Conservation (phyloP, 1,140 invertebrate genomes). For the Cataglyphis hispanica region DNA sequence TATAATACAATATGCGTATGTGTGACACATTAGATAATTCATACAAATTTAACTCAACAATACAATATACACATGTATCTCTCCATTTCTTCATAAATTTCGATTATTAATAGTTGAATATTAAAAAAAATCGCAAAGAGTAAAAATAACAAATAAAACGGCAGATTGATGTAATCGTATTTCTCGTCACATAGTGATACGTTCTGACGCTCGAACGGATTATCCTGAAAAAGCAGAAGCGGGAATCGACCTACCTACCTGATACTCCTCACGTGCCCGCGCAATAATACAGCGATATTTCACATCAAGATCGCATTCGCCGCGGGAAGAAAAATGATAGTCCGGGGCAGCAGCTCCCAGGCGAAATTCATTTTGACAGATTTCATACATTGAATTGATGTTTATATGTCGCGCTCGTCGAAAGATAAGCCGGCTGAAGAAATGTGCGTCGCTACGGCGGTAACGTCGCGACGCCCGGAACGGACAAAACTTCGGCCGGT, state of each 20-base stretch:
- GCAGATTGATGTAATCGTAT: conserved; percentile 54
- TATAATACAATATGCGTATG: not conserved
- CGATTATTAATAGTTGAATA: not conserved
- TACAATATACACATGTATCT: not conserved
- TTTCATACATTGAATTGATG: conserved; percentile 87
- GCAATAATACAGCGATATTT: conserved; percentile 86
- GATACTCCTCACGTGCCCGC: conserved; percentile 70
- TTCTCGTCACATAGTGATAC: conserved; percentile 43
- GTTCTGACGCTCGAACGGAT: conserved; percentile 30
- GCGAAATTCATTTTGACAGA: conserved; percentile 87
- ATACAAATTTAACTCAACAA: not conserved
- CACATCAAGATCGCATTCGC: conserved; percentile 85
- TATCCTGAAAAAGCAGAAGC: conserved; percentile 59
- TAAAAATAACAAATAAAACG: conserved; percentile 8
- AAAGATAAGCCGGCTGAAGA: conserved; percentile 78
- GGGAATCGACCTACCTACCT: conserved; percentile 52
- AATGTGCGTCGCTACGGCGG: conserved; percentile 42
- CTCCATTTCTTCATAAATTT: not conserved
- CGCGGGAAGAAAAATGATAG: conserved; percentile 85
- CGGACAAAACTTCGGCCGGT: conserved; percentile 75
- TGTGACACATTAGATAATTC: not conserved
- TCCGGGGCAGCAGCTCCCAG: conserved; percentile 79
- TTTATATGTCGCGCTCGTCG: conserved; percentile 83
- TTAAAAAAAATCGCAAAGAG: not conserved
- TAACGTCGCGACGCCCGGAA: not conserved